A percentile compares a stretch with the other conserved stretches of the same genome.
Evolutionary conservation across 2,113 vertebrate species (phyloP).

Genomic region (Lophius piscatorius): DNA sequence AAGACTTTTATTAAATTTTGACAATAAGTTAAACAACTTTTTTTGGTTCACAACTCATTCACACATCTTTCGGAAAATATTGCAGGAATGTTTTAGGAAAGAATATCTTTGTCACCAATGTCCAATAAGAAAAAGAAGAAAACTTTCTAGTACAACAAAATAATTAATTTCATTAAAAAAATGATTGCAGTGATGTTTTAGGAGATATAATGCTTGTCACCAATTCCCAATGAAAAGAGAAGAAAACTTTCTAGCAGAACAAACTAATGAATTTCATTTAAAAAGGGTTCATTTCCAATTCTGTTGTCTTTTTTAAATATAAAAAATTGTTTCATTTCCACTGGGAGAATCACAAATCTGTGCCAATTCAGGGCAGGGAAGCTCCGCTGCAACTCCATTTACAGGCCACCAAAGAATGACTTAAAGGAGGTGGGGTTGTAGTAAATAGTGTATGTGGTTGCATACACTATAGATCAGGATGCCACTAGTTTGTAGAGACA

Average conservation of each 20-base stretch:
- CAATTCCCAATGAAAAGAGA: slow-evolving; percentile 10
- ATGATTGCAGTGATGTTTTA: slow-evolving; percentile 33
- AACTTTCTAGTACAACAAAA: slow-evolving; percentile 56
- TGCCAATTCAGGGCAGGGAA: slow-evolving; percentile 16
- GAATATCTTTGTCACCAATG: slow-evolving; percentile 26
- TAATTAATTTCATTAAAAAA: slow-evolving; percentile 54
- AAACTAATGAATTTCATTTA: slow-evolving; percentile 52
- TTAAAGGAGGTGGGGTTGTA: neutral
- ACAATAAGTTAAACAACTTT: slow-evolving; percentile 82
- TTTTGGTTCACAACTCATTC: slow-evolving; percentile 62
- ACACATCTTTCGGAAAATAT: slow-evolving; percentile 50
- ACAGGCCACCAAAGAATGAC: neutral
- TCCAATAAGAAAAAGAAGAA: slow-evolving; percentile 6
- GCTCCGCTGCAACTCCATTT: neutral
- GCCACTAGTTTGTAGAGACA: too few species aligned
- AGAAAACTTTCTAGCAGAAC: slow-evolving; percentile 64
- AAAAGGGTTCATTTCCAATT: slow-evolving; percentile 52
- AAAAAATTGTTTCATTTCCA: slow-evolving; percentile 52
- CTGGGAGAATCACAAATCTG: slow-evolving; percentile 22
- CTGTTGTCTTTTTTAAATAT: slow-evolving; percentile 46
- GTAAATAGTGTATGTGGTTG: too few species aligned
- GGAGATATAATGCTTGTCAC: slow-evolving; percentile 34
- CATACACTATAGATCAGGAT: too few species aligned
- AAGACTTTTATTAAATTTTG: slow-evolving; percentile 65
- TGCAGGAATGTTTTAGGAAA: slow-evolving; percentile 34